Evolutionary conservation across 2,113 vertebrate species (phyloP).

Genomic region (Rattus norvegicus): GRCr8 NC_086021.1:25408501-25409000

Average conservation of each 20-base stretch:
- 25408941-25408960: conserved; percentile 23
- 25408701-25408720: neutral
- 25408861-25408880: neutral
- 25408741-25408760: neutral
- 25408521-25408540: conserved; percentile 9
- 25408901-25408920: neutral
- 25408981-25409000: neutral
- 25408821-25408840: neutral
- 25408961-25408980: neutral
- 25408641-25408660: too few species aligned
- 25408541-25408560: too few species aligned
- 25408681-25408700: neutral
- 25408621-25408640: neutral
- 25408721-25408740: neutral
- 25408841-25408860: neutral
- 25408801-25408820: neutral
- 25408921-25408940: neutral
- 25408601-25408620: neutral
- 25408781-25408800: conserved; percentile 33
- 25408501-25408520: neutral
- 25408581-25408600: too few species aligned
- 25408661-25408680: neutral
- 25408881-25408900: neutral
- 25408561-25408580: too few species aligned
- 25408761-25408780: neutral